Base-by-base conservation (phyloP, 2,888 invertebrate species). In the Caenorhabditis zanzibari region DNA sequence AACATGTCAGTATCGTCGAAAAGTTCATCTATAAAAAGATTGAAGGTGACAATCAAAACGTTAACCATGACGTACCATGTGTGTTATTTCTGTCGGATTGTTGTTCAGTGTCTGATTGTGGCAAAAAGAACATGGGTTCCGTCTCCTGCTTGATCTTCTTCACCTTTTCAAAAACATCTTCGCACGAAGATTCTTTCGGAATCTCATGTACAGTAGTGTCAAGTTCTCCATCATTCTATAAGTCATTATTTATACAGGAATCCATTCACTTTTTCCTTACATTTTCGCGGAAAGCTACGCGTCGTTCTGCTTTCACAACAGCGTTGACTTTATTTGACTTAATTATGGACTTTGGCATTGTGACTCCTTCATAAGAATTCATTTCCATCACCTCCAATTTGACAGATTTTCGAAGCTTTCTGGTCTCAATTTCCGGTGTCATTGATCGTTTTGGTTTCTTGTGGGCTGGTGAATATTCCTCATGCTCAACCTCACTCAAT, bases 1-100 rank as follows among this genome's bases (percentile, higher is more conserved):
- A 69, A 69, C 56, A 69, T 69, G 26, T 69, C 38, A 12, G 22
- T n/a, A n/a, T 69, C 69, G 41, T 54, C 69, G 52, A 66, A 22
- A 14, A 2, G 22, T 9, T 24, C 19, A 5, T 54, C 54, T 54
- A n/a, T n/a, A 19, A 47, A 47, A 47, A n/a, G 9, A 12, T 38
- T 38, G 12, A 38, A 38, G 32, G 32, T 32, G n/a, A n/a, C 32
- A 32, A 32, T 32, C 32, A 32, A 7, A 32, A 4, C 5, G 7
- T 6, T 32, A 7, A 32, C 5, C 44, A 7, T n/a, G n/a, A n/a
- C n/a, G n/a, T 44, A 16, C 44, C 16, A 44, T 44, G 5, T 1
- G 16, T 14, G 16, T 16, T 44, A 16, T 5, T n/a, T 4, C n/a
- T 44, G 44, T 2, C 14, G 10, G 5, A 10, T 26, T 54, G 54